Evolutionary conservation across 2,888 invertebrate genomes (phyloP).

Genomic region (Diarsia dahlii): DNA sequence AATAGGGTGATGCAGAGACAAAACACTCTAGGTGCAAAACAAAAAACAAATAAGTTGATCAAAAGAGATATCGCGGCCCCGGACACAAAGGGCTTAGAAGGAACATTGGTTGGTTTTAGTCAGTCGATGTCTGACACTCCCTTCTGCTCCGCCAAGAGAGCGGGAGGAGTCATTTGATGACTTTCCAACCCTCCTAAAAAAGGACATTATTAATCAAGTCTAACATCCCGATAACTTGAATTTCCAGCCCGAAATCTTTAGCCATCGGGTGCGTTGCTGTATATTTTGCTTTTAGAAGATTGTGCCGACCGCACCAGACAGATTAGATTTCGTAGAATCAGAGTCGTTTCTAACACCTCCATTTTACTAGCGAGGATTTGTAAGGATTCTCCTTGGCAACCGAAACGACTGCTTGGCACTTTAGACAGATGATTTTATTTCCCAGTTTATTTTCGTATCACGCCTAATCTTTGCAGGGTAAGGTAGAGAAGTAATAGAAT

Average conservation of each 20-base stretch:
- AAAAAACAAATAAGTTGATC: no score
- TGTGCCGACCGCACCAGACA: background rate
- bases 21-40: no score
- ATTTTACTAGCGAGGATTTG: conserved; percentile 5
- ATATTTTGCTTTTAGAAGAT: conserved; percentile 4
- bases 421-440: background rate
- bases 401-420: background rate
- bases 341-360: background rate
- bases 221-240: no score
- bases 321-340: conserved; percentile 11
- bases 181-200: no score
- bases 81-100: no score
- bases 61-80: no score
- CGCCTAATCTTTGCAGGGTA: background rate
- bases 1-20: no score
- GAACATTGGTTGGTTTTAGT: no score
- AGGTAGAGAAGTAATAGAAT: background rate
- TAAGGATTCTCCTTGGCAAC: background rate
- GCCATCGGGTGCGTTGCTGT: background rate
- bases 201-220: background rate
- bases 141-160: no score
- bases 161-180: no score
- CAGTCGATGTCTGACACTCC: no score
- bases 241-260: background rate
- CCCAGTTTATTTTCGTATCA: no score